phyloP scores from a whole-genome alignment of 2,888 invertebrate genomes.

The Deroplatys truncata region DNA sequence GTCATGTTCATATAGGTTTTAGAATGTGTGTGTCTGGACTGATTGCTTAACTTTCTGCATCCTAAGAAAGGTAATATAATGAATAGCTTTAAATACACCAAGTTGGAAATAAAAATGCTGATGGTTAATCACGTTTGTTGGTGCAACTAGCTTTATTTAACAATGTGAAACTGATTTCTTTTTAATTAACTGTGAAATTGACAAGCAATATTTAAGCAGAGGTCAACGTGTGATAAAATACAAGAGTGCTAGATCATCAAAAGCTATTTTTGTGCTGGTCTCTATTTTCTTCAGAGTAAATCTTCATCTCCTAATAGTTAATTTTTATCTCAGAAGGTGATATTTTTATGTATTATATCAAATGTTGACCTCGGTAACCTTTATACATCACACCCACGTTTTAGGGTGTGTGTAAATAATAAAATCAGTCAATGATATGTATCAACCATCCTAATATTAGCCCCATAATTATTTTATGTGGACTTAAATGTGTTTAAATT shows the following conservation, averaged over 20 bases:
- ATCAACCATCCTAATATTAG: conserved; percentile 16
- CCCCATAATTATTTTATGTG: conserved; percentile 7
- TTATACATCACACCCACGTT: not conserved
- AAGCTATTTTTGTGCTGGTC: not conserved
- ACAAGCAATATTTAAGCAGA: not conserved
- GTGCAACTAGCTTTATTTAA: not conserved
- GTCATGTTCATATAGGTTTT: no score
- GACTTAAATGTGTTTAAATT: conserved; percentile 23
- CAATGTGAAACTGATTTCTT: not conserved
- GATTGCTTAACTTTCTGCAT: not conserved
- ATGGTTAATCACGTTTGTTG: not conserved
- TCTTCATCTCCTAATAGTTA: not conserved
- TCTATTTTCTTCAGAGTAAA: not conserved
- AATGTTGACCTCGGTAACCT: not conserved
- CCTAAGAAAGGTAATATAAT: not conserved
- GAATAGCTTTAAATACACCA: not conserved
- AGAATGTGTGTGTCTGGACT: not conserved
- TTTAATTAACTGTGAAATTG: not conserved
- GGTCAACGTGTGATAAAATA: not conserved
- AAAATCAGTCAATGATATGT: conserved; percentile 12
- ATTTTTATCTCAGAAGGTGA: not conserved
- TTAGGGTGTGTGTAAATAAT: not conserved
- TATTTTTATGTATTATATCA: not conserved
- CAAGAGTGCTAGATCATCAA: not conserved
- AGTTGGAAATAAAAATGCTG: not conserved